A percentile compares a stretch with the other conserved stretches of the same genome.
Conservation (phyloP, 2,797 vertebrate genomes). For the Heterohyrax brucei region DNA sequence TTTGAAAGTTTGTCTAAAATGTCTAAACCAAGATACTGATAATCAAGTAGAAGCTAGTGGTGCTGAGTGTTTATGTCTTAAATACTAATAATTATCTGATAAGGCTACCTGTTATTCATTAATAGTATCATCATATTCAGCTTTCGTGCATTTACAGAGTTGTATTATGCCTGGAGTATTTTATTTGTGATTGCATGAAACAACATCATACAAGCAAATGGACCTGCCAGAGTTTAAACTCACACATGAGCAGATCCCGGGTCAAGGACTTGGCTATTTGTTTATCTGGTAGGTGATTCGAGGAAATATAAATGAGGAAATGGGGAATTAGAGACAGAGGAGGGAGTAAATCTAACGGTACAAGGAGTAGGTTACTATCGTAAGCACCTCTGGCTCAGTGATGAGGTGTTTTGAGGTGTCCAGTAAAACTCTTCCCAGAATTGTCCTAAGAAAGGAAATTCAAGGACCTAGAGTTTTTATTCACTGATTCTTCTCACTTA, state of each 20-base stretch:
- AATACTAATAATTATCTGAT: background rate
- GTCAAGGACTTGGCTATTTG: background rate
- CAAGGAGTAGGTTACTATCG: background rate
- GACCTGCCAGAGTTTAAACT: background rate
- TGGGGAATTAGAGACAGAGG: background rate
- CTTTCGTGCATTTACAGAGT: background rate
- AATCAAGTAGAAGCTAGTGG: background rate
- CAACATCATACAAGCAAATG: background rate
- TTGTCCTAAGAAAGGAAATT: background rate
- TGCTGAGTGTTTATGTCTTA: background rate
- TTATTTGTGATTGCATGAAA: background rate
- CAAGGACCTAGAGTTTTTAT: accelerated
- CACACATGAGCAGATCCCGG: background rate
- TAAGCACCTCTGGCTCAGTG: background rate
- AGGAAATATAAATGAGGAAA: background rate
- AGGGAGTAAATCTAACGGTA: background rate
- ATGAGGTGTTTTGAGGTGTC: background rate
- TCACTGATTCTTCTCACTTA: background rate
- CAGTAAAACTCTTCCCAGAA: background rate
- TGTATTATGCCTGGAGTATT: background rate
- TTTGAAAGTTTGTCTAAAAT: background rate
- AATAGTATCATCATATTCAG: background rate
- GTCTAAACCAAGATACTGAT: background rate
- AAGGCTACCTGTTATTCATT: background rate
- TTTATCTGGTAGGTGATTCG: background rate